Conservation (phyloP, 2,113 vertebrate genomes). For the Ophiodon elongatus region DNA sequence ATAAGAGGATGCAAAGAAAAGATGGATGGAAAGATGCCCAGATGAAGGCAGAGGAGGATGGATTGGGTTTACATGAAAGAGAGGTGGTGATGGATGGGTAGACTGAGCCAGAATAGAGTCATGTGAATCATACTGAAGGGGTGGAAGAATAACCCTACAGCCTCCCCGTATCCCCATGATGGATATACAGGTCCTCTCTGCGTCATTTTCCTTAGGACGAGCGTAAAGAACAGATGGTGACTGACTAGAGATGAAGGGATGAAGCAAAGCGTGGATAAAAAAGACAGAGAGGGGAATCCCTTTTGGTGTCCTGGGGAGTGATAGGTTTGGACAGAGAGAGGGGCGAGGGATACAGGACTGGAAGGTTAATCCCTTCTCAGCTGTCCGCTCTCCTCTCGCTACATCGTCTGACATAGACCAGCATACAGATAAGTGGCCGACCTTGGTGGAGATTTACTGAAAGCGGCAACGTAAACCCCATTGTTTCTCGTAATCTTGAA, state of each 20-base stretch:
- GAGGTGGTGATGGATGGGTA: slow-evolving; percentile 35
- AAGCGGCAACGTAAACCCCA: neutral
- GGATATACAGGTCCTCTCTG: slow-evolving; percentile 40
- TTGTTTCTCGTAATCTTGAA: slow-evolving; percentile 15
- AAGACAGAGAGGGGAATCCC: slow-evolving; percentile 34
- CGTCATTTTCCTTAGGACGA: slow-evolving; percentile 28
- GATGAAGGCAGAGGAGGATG: slow-evolving; percentile 51
- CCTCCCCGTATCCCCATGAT: slow-evolving; percentile 30
- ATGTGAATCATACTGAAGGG: slow-evolving; percentile 15
- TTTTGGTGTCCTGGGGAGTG: slow-evolving; percentile 32
- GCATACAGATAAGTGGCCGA: slow-evolving; percentile 26
- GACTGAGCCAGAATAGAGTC: slow-evolving; percentile 40
- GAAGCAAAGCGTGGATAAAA: slow-evolving; percentile 23
- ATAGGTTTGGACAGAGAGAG: slow-evolving; percentile 26
- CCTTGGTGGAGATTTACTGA: slow-evolving; percentile 2
- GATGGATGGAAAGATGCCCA: slow-evolving; percentile 52
- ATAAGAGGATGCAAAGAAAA: slow-evolving; percentile 39
- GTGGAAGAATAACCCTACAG: slow-evolving; percentile 9
- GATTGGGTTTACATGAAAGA: slow-evolving; percentile 36
- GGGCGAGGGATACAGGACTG: slow-evolving; percentile 16
- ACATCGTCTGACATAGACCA: slow-evolving; percentile 13
- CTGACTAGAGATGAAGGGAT: slow-evolving; percentile 39
- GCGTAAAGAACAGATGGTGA: slow-evolving; percentile 32
- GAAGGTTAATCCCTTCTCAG: slow-evolving; percentile 35
- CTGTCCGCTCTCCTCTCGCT: neutral